Conservation (phyloP, 1,140 invertebrate genomes). For the Drosophila novamexicana region DNA sequence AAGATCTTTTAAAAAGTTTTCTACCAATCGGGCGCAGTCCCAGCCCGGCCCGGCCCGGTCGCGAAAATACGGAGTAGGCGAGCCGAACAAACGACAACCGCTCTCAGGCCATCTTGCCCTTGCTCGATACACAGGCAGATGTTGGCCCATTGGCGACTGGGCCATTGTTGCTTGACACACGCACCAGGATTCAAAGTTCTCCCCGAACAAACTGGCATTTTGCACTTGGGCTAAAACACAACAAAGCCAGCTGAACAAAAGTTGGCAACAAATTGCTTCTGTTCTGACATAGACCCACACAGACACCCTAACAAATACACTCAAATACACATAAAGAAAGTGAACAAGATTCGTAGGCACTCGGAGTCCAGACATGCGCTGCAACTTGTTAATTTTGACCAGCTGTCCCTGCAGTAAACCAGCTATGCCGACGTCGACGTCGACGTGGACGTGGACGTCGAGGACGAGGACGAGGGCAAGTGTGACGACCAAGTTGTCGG, state of each 20-base stretch:
- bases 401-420: conserved; percentile 74
- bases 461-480: conserved; percentile 3
- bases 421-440: conserved; percentile 16
- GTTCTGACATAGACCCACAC: conserved; percentile 63
- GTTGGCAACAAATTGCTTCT: conserved; percentile 80
- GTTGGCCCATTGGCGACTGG: conserved; percentile 21
- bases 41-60: background rate
- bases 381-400: conserved; percentile 80
- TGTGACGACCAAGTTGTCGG: conserved; percentile 39
- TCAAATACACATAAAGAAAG: conserved; percentile 4
- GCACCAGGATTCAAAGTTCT: conserved; percentile 47
- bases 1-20: conserved; percentile 79
- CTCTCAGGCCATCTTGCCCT: conserved; percentile 8
- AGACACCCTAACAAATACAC: conserved; percentile 22
- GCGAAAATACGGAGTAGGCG: conserved; percentile 41
- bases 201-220: background rate
- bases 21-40: conserved; percentile 28
- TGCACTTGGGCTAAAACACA: conserved; percentile 30
- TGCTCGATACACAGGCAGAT: conserved; percentile 22
- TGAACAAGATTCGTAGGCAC: conserved; percentile 23
- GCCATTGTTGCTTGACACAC: conserved; percentile 45
- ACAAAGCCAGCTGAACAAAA: conserved; percentile 68
- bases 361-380: conserved; percentile 52
- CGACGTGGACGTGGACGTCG: background rate
- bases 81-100: conserved; percentile 16